A percentile compares a stretch with the other conserved stretches of the same genome.
These are phyloP conservation scores for Mantis religiosa DNA, from an alignment of 2,888 invertebrate species.

Conservation along the genomic window DNA sequence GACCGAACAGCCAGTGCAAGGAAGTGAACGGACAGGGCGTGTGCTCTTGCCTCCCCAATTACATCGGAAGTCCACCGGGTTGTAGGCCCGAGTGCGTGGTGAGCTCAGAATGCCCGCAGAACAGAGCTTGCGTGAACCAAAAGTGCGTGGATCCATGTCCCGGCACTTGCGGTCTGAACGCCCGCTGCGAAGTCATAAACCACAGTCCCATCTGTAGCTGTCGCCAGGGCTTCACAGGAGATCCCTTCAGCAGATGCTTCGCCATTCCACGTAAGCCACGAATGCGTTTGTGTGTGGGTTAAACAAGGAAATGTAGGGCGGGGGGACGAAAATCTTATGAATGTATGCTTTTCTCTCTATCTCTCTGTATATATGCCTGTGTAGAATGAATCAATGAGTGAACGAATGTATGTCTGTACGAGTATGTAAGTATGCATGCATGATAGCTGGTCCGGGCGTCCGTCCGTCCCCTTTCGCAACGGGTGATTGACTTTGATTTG, in stretches of 20 bases:
- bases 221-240: constrained; percentile 60
- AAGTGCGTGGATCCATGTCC: constrained; percentile 69
- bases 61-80: constrained; percentile 60
- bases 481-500: not conserved
- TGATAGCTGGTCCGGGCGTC: not conserved
- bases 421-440: not conserved
- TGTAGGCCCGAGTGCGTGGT: constrained; percentile 70
- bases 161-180: constrained; percentile 66
- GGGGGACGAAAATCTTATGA: not conserved
- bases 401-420: no score
- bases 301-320: not conserved
- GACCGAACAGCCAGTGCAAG: constrained; percentile 59
- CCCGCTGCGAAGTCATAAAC: constrained; percentile 69
- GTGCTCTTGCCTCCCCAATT: constrained; percentile 63
- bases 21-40: constrained; percentile 60
- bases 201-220: constrained; percentile 73
- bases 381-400: no score
- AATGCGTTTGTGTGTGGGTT: constrained; percentile 28
- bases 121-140: constrained; percentile 66
- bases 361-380: no score
- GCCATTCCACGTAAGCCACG: constrained; percentile 39
- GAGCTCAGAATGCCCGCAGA: constrained; percentile 66
- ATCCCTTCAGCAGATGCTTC: constrained; percentile 50
- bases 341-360: no score
- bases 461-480: not conserved